Evolutionary conservation across 2,888 invertebrate genomes (phyloP), one percentile per base, ranked within the genome.

Genomic region (Rotaria magnacalcarata): DNA sequence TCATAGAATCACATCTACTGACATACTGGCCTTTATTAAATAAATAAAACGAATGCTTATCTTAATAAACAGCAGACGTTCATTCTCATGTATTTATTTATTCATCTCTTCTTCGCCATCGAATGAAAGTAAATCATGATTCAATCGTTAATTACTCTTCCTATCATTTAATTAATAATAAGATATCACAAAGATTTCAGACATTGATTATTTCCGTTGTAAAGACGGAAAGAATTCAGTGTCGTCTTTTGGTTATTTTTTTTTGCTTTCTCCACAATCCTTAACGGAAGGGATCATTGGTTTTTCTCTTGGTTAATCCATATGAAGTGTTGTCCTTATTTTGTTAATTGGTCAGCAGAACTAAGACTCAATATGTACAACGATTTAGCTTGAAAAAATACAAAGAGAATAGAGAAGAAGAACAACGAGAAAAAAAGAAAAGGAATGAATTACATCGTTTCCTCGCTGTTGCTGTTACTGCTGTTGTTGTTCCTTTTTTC

Each of bases 21-120:
- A 67, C 67, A 67, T 67, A 41, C 34, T 67, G 67, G 34, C 67
- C 34, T 67, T 67, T 67, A 34, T 34, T 67, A 67, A 67, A 67
- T 67, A 67, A 67, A 67, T 67, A 67, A 67, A 34, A 67, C 34
- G 24, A 67, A 34, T 67, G 34, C 19, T 67, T 6, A 67, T 34
- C 34, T 67, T 67, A 41, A 67, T 67, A 27, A 67, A 67, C 8
- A 67, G 19, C 34, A 67, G 67, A 67, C 67, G 34, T 67, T 19
- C 34, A 67, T 67, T 19, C 34, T 67, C 34, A 67, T 41, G 11
- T 67, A 34, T 34, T 67, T 67, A 67, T 67, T 67, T 34, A 34
- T 34, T 14, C 34, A 24, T 41, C 34, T 24, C 34, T 67, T 34
- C 19, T 67, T 27, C 34, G 34, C 34, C 34, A 34, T 34, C 34